Conservation (phyloP, 2,888 invertebrate species). For the Lissonota sp. region DNA sequence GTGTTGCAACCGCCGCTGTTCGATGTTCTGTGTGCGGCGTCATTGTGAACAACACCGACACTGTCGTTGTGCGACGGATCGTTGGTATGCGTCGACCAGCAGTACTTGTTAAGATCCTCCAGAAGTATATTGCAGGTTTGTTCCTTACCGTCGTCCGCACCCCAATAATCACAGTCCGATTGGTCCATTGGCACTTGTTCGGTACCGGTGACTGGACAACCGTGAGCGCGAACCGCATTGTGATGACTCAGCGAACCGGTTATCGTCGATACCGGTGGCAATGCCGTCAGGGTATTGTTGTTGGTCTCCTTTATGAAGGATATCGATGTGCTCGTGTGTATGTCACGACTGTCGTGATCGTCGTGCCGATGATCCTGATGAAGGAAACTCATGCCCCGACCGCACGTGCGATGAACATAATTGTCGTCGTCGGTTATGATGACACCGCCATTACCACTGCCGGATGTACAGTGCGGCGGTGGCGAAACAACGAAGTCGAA, state of each 20-base stretch:
- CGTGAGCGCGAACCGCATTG: conserved; percentile 72
- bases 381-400: conserved; percentile 77
- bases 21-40: conserved; percentile 84
- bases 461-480: conserved; percentile 77
- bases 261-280: conserved; percentile 81
- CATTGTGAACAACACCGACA: conserved; percentile 84
- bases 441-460: conserved; percentile 82
- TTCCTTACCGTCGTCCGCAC: conserved; percentile 85
- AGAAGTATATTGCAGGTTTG: conserved; percentile 85
- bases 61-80: conserved; percentile 87
- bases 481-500: conserved; percentile 95
- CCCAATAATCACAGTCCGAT: conserved; percentile 89
- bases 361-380: conserved; percentile 71
- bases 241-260: conserved; percentile 80
- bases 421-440: conserved; percentile 89
- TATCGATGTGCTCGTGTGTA: conserved; percentile 71
- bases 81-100: conserved; percentile 86
- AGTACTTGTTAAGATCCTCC: conserved; percentile 94
- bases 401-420: conserved; percentile 84
- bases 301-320: conserved; percentile 85
- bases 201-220: conserved; percentile 81
- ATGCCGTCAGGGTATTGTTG: conserved; percentile 86
- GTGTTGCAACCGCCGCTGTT: conserved; percentile 73
- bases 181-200: conserved; percentile 85
- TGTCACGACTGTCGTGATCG: conserved; percentile 75